These are phyloP conservation scores for Apodemia zela DNA, from an alignment of 2,888 invertebrate species.

Conservation along the genomic window DNA sequence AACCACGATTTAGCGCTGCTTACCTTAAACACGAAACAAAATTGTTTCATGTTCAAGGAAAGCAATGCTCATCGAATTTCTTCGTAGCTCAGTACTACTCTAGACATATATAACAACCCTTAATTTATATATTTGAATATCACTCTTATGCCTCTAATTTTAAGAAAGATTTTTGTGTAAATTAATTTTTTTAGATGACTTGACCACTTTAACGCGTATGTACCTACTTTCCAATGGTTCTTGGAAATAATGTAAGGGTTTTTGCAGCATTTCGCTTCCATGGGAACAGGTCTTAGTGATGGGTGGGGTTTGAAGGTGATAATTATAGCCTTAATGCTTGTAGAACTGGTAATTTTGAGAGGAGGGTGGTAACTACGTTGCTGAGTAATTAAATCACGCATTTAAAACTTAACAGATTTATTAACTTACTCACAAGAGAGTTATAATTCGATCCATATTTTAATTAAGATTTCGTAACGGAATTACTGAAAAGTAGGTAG, in stretches of 20 bases:
- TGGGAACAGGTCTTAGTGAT: conserved; percentile 26
- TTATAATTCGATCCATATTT: neutral
- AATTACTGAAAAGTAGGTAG: too few species aligned
- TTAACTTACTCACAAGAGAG: neutral
- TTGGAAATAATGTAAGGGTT: conserved; percentile 22
- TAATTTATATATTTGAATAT: neutral
- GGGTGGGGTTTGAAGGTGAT: conserved; percentile 28
- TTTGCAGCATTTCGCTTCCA: conserved; percentile 22
- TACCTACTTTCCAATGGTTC: conserved; percentile 28
- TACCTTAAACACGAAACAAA: conserved; percentile 2
- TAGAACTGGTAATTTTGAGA: conserved; percentile 27
- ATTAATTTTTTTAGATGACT: neutral
- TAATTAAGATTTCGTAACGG: neutral
- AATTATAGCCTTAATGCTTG: conserved; percentile 26
- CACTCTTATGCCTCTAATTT: neutral
- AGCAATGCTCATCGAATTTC: conserved; percentile 2
- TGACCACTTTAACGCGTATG: conserved; percentile 25
- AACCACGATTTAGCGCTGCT: conserved; percentile 1
- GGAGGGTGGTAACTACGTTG: conserved; percentile 11
- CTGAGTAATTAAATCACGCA: conserved; percentile 1
- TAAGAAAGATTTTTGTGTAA: neutral
- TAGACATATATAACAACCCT: conserved; percentile 3
- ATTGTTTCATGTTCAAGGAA: neutral
- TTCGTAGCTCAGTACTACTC: neutral
- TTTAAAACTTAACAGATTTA: neutral